Percentiles rank a stretch among this genome's conserved stretches.
These are phyloP conservation scores for Yoshiicerus persimilis DNA, from an alignment of 1,140 invertebrate genomes.

Conservation along the genomic window DNA sequence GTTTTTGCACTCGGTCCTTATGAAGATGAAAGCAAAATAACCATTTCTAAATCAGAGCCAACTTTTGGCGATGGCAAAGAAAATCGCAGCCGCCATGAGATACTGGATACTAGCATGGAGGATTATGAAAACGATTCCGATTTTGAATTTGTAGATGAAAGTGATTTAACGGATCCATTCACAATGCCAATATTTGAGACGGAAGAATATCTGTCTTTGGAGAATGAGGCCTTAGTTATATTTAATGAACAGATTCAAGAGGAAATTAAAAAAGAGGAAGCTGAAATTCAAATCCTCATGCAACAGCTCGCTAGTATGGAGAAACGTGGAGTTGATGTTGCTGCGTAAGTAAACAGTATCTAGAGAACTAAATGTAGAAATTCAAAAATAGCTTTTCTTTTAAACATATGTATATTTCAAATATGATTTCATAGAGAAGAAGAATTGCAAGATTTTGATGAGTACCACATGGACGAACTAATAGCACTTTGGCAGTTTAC, in stretches of 20 bases:
- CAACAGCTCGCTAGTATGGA: constrained; percentile 7
- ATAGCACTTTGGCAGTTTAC: constrained; percentile 29
- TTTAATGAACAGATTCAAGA: constrained; percentile 44
- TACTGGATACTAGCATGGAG: not conserved
- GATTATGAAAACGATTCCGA: constrained; percentile 17
- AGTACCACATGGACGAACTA: constrained; percentile 36
- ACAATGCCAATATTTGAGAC: constrained; percentile 42
- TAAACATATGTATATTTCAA: too few relatives aligned
- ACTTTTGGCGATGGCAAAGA: not conserved
- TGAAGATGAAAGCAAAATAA: not conserved
- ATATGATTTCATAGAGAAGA: constrained; percentile 21
- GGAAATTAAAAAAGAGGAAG: constrained; percentile 40
- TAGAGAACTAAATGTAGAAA: not conserved
- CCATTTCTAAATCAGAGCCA: constrained; percentile 20
- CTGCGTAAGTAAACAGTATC: constrained; percentile 24
- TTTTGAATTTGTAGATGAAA: not conserved
- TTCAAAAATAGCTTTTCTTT: too few relatives aligned
- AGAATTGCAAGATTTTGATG: constrained; percentile 15
- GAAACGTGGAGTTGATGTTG: constrained; percentile 1
- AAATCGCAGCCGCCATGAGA: not conserved
- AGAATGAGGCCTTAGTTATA: constrained; percentile 44
- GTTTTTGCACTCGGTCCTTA: not conserved
- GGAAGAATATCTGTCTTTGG: constrained; percentile 39
- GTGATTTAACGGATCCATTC: constrained; percentile 34
- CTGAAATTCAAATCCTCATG: constrained; percentile 37